These are phyloP conservation scores for Petrolisthes cinctipes DNA, from an alignment of 2,888 invertebrate genomes.

Conservation along the genomic window DNA sequence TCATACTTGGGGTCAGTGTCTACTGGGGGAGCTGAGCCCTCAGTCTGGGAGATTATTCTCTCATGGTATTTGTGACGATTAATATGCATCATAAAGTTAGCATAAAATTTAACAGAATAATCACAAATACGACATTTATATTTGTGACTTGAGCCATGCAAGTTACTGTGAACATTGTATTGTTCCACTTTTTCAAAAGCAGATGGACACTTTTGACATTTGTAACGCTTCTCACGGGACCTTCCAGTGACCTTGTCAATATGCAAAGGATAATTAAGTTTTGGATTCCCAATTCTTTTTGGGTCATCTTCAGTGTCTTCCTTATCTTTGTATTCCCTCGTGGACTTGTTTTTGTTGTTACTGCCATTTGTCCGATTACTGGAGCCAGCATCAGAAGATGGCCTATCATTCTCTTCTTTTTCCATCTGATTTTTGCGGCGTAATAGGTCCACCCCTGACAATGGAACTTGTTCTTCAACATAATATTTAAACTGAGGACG, in stretches of 20 bases:
- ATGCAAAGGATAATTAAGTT: conserved; percentile 82
- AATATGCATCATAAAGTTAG: conserved; percentile 85
- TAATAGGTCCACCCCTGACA: conserved; percentile 66
- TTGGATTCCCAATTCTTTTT: conserved; percentile 81
- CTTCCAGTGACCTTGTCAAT: conserved; percentile 71
- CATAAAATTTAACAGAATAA: conserved; percentile 88
- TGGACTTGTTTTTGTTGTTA: conserved; percentile 36
- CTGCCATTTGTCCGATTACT: conserved; percentile 17
- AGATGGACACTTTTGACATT: conserved; percentile 88
- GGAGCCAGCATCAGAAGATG: background rate
- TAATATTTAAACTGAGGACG: conserved; percentile 63
- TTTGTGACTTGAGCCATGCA: conserved; percentile 86
- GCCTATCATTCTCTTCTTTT: conserved; percentile 42
- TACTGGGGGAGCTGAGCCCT: conserved; percentile 49
- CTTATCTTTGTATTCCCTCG: conserved; percentile 35
- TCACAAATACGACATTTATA: conserved; percentile 88
- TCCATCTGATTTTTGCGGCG: conserved; percentile 64
- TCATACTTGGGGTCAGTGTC: conserved; percentile 58
- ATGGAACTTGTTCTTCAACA: conserved; percentile 63
- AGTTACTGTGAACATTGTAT: conserved; percentile 83
- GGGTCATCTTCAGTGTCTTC: conserved; percentile 58
- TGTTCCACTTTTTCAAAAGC: conserved; percentile 88
- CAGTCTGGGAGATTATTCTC: conserved; percentile 63
- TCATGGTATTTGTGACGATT: conserved; percentile 76
- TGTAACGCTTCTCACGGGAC: conserved; percentile 82